phyloP scores from a whole-genome alignment of 2,888 invertebrate species.

The Scaptomyza cyrtandrae region DNA sequence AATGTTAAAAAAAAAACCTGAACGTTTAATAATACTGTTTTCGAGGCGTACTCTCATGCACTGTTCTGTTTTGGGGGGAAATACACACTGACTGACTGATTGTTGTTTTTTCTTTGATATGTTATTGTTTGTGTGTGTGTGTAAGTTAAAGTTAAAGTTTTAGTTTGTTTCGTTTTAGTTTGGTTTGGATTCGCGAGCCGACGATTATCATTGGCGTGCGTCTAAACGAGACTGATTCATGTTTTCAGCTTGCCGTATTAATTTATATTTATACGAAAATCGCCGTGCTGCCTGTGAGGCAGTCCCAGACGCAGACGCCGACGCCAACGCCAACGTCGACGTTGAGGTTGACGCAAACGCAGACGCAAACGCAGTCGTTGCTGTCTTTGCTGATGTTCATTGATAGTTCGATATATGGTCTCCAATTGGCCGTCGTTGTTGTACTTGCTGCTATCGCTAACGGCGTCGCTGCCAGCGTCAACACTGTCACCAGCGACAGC shows the following conservation, averaged over 20 bases:
- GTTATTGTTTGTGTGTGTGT: neutral
- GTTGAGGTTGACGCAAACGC: constrained; percentile 5
- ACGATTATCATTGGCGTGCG: constrained; percentile 76
- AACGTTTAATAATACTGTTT: constrained; percentile 22
- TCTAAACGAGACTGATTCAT: constrained; percentile 73
- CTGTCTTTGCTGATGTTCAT: constrained; percentile 20
- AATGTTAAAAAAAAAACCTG: neutral
- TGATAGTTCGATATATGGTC: constrained; percentile 24
- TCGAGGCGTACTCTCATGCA: constrained; percentile 9
- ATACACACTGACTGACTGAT: constrained; percentile 9
- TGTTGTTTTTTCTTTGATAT: neutral
- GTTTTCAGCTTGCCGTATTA: constrained; percentile 55
- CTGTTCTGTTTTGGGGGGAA: constrained; percentile 10
- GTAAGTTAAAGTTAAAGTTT: neutral
- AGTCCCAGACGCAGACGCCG: constrained; percentile 53
- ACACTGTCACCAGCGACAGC: neutral
- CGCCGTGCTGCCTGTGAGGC: constrained; percentile 52
- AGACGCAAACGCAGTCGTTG: constrained; percentile 3
- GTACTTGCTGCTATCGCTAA: constrained; percentile 6
- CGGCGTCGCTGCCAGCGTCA: constrained; percentile 2
- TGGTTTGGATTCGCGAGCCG: constrained; percentile 39
- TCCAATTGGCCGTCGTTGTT: constrained; percentile 15
- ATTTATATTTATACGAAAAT: constrained; percentile 78
- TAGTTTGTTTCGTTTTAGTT: neutral
- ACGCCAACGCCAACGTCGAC: constrained; percentile 6